phyloP scores from a whole-genome alignment of 2,113 vertebrate species.

The Nothobranchius kuhntae region DNA sequence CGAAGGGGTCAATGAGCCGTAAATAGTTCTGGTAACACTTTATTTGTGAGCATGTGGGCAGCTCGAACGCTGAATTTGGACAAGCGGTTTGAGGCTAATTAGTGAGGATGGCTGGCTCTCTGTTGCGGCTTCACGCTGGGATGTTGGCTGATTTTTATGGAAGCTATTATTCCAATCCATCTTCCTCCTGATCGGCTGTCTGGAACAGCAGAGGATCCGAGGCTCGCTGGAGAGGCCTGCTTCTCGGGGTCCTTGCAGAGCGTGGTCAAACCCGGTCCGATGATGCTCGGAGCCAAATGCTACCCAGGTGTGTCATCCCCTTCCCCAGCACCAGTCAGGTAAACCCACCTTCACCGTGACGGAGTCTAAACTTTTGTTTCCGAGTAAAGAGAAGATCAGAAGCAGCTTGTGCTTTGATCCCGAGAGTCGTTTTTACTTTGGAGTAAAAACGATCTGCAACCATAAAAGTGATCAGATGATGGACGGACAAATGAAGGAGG shows the following conservation, averaged over 20 bases:
- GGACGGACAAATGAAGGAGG: conserved; percentile 47
- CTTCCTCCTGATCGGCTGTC: conserved; percentile 54
- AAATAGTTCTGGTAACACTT: conserved; percentile 3
- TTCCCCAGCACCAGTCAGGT: too few relatives aligned
- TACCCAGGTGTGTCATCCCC: not conserved
- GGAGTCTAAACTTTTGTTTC: too few relatives aligned
- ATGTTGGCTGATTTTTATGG: conserved; percentile 52
- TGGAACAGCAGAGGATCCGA: conserved; percentile 35
- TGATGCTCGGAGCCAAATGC: conserved; percentile 2
- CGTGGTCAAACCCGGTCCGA: conserved; percentile 12
- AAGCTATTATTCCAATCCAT: conserved; percentile 59
- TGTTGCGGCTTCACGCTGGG: conserved; percentile 43
- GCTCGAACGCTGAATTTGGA: conserved; percentile 40
- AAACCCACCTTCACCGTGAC: too few relatives aligned
- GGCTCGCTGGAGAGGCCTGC: conserved; percentile 51
- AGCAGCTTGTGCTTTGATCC: too few relatives aligned
- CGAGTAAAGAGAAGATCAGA: too few relatives aligned
- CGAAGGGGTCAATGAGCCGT: not conserved
- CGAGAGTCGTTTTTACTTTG: too few relatives aligned
- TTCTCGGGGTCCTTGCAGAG: conserved; percentile 40
- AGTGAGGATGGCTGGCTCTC: conserved; percentile 50
- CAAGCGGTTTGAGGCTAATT: conserved; percentile 48
- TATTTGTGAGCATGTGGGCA: not conserved
- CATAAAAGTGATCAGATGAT: not conserved
- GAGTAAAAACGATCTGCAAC: too few relatives aligned